A percentile compares a stretch with the other conserved stretches of the same genome.
Evolutionary conservation across 2,888 invertebrate genomes (phyloP).

Genomic region (Sarcophaga rosellei): DNA sequence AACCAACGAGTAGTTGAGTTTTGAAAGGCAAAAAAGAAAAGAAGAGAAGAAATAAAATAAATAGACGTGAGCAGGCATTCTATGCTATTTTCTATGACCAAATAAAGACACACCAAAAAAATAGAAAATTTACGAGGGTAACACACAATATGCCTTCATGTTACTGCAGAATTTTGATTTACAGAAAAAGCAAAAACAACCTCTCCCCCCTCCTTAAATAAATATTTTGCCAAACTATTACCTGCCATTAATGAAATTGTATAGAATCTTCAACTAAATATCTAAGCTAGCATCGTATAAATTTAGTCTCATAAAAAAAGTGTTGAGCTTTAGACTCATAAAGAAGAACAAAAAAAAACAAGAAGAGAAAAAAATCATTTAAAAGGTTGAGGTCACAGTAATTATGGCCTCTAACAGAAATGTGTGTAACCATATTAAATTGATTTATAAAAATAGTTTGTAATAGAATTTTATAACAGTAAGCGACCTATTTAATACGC

Average conservation of each 20-base stretch:
- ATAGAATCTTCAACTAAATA: constrained; percentile 20
- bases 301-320: background rate
- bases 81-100: background rate
- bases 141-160: background rate
- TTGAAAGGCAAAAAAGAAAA: constrained; percentile 41
- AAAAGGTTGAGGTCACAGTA: constrained; percentile 49
- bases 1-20: constrained; percentile 31
- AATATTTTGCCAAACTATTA: constrained; percentile 45
- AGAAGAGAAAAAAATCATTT: background rate
- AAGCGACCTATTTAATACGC: background rate
- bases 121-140: background rate
- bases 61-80: constrained; percentile 51
- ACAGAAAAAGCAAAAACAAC: constrained; percentile 21
- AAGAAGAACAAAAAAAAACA: background rate
- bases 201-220: background rate
- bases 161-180: background rate
- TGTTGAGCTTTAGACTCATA: constrained; percentile 1
- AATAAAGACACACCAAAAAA: background rate
- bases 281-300: background rate
- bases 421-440: background rate
- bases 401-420: constrained; percentile 1
- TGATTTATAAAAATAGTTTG: background rate
- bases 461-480: background rate
- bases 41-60: constrained; percentile 7
- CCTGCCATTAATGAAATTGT: constrained; percentile 33